Base-by-base conservation (phyloP, 2,113 vertebrate genomes). In the Jaculus jaculus region DNA sequence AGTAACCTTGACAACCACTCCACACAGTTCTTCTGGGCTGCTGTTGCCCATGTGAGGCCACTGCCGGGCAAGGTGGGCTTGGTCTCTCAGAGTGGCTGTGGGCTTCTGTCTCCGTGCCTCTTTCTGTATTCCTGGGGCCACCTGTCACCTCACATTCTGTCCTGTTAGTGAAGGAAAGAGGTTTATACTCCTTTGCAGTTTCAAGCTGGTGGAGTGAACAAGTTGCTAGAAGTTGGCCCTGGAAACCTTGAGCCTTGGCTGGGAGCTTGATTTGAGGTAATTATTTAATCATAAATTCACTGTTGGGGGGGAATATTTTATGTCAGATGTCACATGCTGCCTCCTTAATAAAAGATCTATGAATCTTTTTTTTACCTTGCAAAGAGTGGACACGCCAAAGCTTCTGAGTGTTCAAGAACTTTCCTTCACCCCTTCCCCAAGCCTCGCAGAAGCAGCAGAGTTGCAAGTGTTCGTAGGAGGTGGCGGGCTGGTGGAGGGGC, bases 121-220 rank as follows among this genome's bases (percentile, higher is more conserved):
- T 82, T 80, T 92, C 42, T 80, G 82, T 84, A 63, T 47, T 74
- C n/a, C 82, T 30, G 51, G n/a, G 77, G n/a, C 66, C 87, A 75
- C 94, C 86, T 93, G 71, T 26, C 71, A 90, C 74, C n/a, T 91
- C n/a, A 60, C 15, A 39, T 91, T 91, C 86, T 90, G 92, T 92
- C 37, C 18, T 84, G 51, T 73, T 84, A 91, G 42, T 30, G 16
- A 90, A 69, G 71, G 39, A 42, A 83, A 75, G 68, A 65, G 68
- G 9, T 77, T 71, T 18, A 23, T 42, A n/a, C n/a, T 77, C 39
- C 37, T 26, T 23, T 83, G 83, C 77, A 85, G 3, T 88, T 91
- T 91, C 30, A 30, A 89, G 42, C 23, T 20, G 54, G 63, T 24
- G 21, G 69, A 78, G 23, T 39, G 58, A 73, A 51, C n/a, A 66